Percentiles rank a stretch among this genome's conserved stretches.
Conservation (phyloP, 1,140 invertebrate species). For the Phymorhynchus buccinoides region DNA sequence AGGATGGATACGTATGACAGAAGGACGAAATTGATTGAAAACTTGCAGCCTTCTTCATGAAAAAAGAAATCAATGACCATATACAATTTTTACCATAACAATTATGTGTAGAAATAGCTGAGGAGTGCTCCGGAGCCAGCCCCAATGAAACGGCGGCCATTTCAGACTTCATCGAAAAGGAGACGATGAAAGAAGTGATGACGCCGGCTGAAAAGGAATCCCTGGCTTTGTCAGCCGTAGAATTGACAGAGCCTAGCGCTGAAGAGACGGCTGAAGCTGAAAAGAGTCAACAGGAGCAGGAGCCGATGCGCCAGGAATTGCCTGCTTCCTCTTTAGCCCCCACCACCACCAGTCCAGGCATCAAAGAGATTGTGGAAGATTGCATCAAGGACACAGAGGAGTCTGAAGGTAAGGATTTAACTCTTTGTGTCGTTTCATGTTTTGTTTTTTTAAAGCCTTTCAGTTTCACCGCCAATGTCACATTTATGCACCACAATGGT, state of each 20-base stretch:
- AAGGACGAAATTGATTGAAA: background rate
- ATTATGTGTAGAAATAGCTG: slow-evolving; percentile 31
- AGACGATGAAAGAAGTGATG: slow-evolving; percentile 51
- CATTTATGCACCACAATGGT: too few relatives aligned
- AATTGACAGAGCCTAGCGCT: slow-evolving; percentile 14
- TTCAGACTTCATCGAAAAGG: slow-evolving; percentile 48
- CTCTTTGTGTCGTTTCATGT: background rate
- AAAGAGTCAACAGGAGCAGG: slow-evolving; percentile 5
- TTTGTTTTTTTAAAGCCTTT: too few relatives aligned
- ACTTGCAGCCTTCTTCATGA: background rate
- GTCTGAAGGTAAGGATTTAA: background rate
- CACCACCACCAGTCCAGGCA: slow-evolving; percentile 71
- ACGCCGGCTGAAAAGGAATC: slow-evolving; percentile 15
- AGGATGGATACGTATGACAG: background rate
- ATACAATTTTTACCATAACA: background rate
- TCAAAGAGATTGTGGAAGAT: slow-evolving; percentile 69
- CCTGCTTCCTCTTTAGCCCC: slow-evolving; percentile 54
- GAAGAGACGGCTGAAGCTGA: background rate
- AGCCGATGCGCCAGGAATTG: background rate
- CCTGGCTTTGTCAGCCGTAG: background rate
- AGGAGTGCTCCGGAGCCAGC: slow-evolving; percentile 2
- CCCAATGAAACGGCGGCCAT: slow-evolving; percentile 40
- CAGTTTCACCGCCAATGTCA: too few relatives aligned
- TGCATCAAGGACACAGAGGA: slow-evolving; percentile 59
- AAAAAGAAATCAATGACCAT: background rate